phyloP scores from a whole-genome alignment of 2,888 invertebrate genomes.

The Alcis repandata region DNA sequence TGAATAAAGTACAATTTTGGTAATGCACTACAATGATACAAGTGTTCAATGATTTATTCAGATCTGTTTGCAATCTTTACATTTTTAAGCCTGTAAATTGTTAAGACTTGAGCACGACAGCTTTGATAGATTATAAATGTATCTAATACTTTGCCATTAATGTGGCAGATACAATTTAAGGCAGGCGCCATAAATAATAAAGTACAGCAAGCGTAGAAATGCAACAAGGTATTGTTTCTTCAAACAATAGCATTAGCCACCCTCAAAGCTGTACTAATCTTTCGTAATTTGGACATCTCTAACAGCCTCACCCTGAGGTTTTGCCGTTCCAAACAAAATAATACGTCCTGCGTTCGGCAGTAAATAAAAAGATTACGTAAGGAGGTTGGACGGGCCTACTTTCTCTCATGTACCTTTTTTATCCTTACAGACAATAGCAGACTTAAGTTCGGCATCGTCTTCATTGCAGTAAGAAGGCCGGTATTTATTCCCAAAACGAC shows the following conservation, averaged over 20 bases:
- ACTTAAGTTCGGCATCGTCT: constrained; percentile 72
- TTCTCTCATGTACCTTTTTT: constrained; percentile 71
- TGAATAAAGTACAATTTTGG: not conserved
- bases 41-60: no score
- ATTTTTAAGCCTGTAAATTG: not conserved
- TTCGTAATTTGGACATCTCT: constrained; percentile 36
- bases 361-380: constrained; percentile 75
- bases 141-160: constrained; percentile 71
- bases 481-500: constrained; percentile 79
- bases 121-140: constrained; percentile 64
- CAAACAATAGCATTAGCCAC: constrained; percentile 27
- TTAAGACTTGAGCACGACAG: not conserved
- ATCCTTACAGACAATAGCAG: constrained; percentile 77
- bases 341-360: constrained; percentile 66
- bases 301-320: constrained; percentile 26
- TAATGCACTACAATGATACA: not conserved
- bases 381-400: constrained; percentile 60
- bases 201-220: constrained; percentile 11
- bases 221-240: constrained; percentile 9
- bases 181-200: not conserved
- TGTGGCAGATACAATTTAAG: constrained; percentile 51
- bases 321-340: constrained; percentile 56
- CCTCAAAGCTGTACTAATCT: constrained; percentile 27
- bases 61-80: not conserved
- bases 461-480: constrained; percentile 71